Evolutionary conservation across 2,888 invertebrate species (phyloP).

Genomic region (Archips xylosteana): DNA sequence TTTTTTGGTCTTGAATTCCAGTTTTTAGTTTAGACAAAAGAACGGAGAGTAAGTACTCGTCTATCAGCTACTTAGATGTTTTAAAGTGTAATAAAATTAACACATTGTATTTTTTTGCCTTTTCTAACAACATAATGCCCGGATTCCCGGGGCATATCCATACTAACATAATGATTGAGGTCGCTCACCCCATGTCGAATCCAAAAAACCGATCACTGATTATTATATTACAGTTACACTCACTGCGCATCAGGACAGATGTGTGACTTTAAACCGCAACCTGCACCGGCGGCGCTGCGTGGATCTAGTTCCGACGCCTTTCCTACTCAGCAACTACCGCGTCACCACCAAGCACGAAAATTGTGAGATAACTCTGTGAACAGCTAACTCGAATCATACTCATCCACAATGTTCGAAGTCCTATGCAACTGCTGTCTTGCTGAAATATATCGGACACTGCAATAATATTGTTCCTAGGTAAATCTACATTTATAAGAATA

Average conservation of each 20-base stretch:
- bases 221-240: slow-evolving; percentile 54
- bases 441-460: slow-evolving; percentile 11
- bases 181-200: too few relatives aligned
- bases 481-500: slow-evolving; percentile 30
- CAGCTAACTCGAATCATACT: neutral
- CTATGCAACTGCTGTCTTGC: slow-evolving; percentile 5
- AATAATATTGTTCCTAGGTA: slow-evolving; percentile 35
- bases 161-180: too few relatives aligned
- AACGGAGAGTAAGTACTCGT: too few relatives aligned
- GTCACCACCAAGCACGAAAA: slow-evolving; percentile 58
- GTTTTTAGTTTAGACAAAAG: too few relatives aligned
- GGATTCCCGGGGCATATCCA: too few relatives aligned
- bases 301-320: slow-evolving; percentile 81
- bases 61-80: too few relatives aligned
- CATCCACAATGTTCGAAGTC: neutral
- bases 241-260: slow-evolving; percentile 54
- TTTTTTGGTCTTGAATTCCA: too few relatives aligned
- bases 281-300: slow-evolving; percentile 63
- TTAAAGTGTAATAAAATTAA: too few relatives aligned
- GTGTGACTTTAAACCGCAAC: slow-evolving; percentile 63
- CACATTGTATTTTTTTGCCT: too few relatives aligned
- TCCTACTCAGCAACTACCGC: slow-evolving; percentile 80
- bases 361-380: slow-evolving; percentile 72
- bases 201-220: too few relatives aligned
- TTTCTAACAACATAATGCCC: too few relatives aligned